These are phyloP conservation scores for Kryptolebias ocellatus DNA, from an alignment of 2,797 vertebrate genomes.

Conservation along the genomic window DNA sequence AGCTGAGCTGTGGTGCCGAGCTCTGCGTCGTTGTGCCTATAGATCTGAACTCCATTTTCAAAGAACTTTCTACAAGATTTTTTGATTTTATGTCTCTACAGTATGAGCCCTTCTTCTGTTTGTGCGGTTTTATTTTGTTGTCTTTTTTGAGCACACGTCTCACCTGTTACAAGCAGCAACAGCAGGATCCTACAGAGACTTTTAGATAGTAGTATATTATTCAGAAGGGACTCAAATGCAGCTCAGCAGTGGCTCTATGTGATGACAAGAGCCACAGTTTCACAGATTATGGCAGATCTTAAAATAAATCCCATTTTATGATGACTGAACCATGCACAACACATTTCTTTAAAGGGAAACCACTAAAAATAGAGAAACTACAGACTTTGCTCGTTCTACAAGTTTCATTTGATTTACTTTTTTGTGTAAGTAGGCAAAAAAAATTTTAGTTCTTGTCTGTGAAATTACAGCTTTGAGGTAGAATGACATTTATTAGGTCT, in stretches of 20 bases:
- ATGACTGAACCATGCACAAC: neutral
- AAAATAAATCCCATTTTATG: conserved; percentile 19
- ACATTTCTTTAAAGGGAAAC: neutral
- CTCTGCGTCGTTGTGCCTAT: conserved; percentile 12
- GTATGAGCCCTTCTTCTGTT: neutral
- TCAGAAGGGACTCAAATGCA: conserved; percentile 48
- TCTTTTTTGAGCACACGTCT: neutral
- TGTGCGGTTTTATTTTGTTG: conserved; percentile 22
- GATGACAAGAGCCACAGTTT: conserved; percentile 25
- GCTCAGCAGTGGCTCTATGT: conserved; percentile 13
- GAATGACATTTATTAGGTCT: no score
- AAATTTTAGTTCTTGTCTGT: no score
- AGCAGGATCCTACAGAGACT: conserved; percentile 19
- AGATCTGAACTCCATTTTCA: neutral
- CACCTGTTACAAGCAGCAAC: conserved; percentile 22
- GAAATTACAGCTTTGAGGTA: no score
- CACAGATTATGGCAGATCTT: conserved; percentile 9
- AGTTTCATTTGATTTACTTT: no score
- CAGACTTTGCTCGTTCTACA: neutral
- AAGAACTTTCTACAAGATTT: neutral
- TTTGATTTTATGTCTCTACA: neutral
- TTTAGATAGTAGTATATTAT: conserved; percentile 56
- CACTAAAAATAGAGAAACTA: neutral
- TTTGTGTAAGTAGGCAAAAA: no score
- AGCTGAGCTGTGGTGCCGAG: conserved; percentile 16